A percentile compares a stretch with the other conserved stretches of the same genome.
These are phyloP conservation scores for Mormyrops attenuatus DNA, from an alignment of 2,797 vertebrate genomes.

Conservation along the genomic window DNA sequence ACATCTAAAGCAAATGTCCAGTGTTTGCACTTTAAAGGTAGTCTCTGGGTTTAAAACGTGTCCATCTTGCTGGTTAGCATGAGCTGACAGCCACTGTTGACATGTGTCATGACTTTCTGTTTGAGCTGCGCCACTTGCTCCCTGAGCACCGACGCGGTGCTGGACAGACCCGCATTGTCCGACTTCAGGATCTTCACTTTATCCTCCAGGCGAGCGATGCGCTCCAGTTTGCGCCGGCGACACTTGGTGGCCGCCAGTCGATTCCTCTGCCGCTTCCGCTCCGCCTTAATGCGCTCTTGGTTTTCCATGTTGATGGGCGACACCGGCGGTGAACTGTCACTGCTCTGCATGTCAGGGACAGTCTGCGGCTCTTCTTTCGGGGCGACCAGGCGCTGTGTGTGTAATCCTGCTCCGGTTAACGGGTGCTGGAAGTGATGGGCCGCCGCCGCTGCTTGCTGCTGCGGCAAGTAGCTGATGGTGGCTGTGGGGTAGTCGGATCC, in stretches of 20 bases:
- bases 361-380: conserved; percentile 88
- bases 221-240: conserved; percentile 83
- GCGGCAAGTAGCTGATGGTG: conserved; percentile 84
- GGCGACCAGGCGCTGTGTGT: conserved; percentile 56
- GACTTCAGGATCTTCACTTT: conserved; percentile 81
- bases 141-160: conserved; percentile 76
- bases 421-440: conserved; percentile 54
- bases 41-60: conserved; percentile 53
- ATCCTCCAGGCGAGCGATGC: conserved; percentile 85
- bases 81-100: conserved; percentile 86
- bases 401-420: conserved; percentile 47
- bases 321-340: conserved; percentile 76
- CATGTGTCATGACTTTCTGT: conserved; percentile 83
- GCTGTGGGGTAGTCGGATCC: conserved; percentile 71
- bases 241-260: conserved; percentile 87
- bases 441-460: conserved; percentile 50
- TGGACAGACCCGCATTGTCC: conserved; percentile 83
- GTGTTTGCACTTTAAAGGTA: conserved; percentile 55
- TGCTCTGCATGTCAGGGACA: conserved; percentile 80
- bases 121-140: conserved; percentile 88
- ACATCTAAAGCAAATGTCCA: conserved; percentile 43
- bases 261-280: conserved; percentile 83
- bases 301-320: conserved; percentile 86
- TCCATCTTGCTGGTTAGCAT: conserved; percentile 82
- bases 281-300: conserved; percentile 85